These are phyloP conservation scores for Darevskia mixta DNA, from an alignment of 2,797 vertebrate species.

Conservation along the genomic window DNA sequence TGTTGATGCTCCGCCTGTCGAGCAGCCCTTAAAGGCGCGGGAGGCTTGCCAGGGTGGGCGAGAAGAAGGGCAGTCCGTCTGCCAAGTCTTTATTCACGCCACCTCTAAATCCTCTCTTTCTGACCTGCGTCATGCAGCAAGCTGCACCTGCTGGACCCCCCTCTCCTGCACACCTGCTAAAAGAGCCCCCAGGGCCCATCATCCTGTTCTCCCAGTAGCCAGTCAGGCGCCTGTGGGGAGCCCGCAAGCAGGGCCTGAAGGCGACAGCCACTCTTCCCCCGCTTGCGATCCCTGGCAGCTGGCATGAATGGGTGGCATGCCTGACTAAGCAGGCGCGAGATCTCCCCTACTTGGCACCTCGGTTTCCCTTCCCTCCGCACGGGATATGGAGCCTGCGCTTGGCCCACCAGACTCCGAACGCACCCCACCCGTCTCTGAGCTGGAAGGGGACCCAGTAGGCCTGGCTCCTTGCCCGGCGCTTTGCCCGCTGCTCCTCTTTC, in stretches of 20 bases:
- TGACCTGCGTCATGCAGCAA: background rate
- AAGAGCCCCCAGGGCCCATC: background rate
- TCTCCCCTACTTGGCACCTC: background rate
- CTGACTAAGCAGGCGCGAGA: too few relatives aligned
- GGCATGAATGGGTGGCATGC: background rate
- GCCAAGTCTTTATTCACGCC: background rate
- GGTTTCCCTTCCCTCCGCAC: slow-evolving; percentile 8
- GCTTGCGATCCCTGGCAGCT: background rate
- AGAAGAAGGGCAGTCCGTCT: background rate
- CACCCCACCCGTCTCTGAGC: background rate
- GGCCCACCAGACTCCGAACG: background rate
- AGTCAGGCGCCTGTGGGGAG: too few relatives aligned
- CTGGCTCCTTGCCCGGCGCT: slow-evolving; percentile 46
- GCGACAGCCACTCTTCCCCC: too few relatives aligned
- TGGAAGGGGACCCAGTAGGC: slow-evolving; percentile 20
- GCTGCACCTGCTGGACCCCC: background rate
- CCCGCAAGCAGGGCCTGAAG: too few relatives aligned
- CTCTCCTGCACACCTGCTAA: background rate
- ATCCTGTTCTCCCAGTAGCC: background rate
- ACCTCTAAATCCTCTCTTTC: background rate
- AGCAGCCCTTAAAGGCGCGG: background rate
- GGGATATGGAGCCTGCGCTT: background rate
- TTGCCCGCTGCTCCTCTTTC: slow-evolving; percentile 26
- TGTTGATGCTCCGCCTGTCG: background rate
- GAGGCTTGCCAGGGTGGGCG: background rate